phyloP scores from a whole-genome alignment of 2,888 invertebrate genomes.

The Carabus problematicus region DNA sequence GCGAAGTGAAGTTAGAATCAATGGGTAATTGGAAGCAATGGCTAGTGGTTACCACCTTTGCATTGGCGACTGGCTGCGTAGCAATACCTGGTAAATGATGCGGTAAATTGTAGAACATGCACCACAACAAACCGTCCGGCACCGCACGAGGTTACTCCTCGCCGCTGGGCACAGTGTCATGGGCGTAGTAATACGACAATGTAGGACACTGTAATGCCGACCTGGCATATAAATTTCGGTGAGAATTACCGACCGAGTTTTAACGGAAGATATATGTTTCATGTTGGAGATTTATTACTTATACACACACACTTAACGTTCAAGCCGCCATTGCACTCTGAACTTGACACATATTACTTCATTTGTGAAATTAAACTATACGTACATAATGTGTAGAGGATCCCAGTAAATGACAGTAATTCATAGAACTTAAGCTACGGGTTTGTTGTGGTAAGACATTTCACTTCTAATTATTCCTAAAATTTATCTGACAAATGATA shows the following conservation, averaged over 20 bases:
- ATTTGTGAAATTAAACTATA: too few relatives aligned
- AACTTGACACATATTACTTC: conserved; percentile 1
- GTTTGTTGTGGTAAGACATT: too few relatives aligned
- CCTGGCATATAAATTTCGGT: conserved; percentile 38
- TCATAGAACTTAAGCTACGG: too few relatives aligned
- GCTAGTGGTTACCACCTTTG: too few relatives aligned
- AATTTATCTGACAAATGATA: too few relatives aligned
- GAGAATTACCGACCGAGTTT: conserved; percentile 38
- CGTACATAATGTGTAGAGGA: too few relatives aligned
- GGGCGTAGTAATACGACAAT: conserved; percentile 31
- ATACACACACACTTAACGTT: conserved; percentile 18
- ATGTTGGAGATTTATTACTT: conserved; percentile 38
- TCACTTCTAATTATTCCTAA: too few relatives aligned
- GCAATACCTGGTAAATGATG: conserved; percentile 19
- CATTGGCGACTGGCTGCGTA: neutral
- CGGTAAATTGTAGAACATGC: conserved; percentile 16
- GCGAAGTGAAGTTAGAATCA: too few relatives aligned
- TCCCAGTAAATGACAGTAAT: too few relatives aligned
- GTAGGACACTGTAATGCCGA: conserved; percentile 36
- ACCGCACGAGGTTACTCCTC: conserved; percentile 4
- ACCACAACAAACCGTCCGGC: conserved; percentile 4
- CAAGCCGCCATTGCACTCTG: conserved; percentile 3
- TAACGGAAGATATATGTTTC: conserved; percentile 33
- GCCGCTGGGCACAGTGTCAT: neutral
- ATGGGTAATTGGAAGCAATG: too few relatives aligned